Conservation (phyloP, 2,113 vertebrate species). For the Cygnus buccinator region DNA sequence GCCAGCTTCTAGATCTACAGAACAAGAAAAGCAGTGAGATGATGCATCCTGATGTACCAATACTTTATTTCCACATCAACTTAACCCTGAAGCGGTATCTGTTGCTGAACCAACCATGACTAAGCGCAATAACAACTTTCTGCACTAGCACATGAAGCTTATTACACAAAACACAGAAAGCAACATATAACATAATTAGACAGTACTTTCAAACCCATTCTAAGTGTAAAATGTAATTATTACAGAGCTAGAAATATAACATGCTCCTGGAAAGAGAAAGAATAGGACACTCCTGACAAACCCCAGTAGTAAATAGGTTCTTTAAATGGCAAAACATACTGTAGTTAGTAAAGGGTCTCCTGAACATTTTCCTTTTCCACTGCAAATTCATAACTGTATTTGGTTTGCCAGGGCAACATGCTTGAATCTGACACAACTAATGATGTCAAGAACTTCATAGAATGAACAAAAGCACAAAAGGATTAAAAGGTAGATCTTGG, state of each 20-base stretch:
- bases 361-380: neutral
- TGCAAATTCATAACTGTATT: neutral
- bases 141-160: neutral
- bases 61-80: neutral
- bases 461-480: neutral
- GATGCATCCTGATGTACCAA: neutral
- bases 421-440: neutral
- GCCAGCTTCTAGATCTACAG: neutral
- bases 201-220: neutral
- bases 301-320: neutral
- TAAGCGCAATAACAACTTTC: neutral
- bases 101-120: neutral
- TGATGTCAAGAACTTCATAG: neutral
- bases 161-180: neutral
- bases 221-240: neutral
- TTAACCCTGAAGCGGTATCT: neutral
- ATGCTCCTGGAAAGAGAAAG: neutral
- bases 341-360: neutral
- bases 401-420: neutral
- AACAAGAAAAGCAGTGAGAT: neutral
- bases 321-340: neutral
- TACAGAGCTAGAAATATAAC: neutral
- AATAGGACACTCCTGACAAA: neutral
- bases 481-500: neutral
- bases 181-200: neutral